Conservation (phyloP, 2,797 vertebrate genomes). For the Gastrophryne carolinensis region DNA sequence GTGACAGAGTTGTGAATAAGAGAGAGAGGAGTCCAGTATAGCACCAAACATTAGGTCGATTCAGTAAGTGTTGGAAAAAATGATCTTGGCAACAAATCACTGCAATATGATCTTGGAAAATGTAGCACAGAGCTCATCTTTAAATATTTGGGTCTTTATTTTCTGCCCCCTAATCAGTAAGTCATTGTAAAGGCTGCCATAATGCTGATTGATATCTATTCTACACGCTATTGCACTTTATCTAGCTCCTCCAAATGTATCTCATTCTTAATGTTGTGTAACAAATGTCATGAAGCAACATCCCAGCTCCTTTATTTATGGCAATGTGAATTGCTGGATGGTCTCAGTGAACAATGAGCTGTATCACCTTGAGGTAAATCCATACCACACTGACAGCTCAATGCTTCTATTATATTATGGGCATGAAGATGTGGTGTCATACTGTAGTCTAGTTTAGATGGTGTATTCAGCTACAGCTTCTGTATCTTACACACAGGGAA, state of each 20-base stretch:
- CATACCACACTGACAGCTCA: not conserved
- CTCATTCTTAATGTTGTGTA: conserved; percentile 48
- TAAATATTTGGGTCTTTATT: conserved; percentile 1
- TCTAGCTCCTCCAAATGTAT: conserved; percentile 29
- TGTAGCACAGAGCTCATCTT: not conserved
- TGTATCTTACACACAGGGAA: not conserved
- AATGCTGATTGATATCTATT: conserved; percentile 12
- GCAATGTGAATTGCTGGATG: conserved; percentile 19
- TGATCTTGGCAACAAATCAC: too few species aligned
- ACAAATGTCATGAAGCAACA: conserved; percentile 28
- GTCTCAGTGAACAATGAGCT: conserved; percentile 5
- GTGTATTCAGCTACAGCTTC: not conserved
- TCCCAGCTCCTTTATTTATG: conserved; percentile 39
- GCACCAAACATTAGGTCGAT: too few species aligned
- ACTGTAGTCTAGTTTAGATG: not conserved
- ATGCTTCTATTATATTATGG: not conserved
- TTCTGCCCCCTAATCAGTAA: not conserved
- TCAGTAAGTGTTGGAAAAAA: too few species aligned
- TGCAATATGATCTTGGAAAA: not conserved
- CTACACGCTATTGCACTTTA: conserved; percentile 21
- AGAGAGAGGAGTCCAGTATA: too few species aligned
- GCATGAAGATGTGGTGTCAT: not conserved
- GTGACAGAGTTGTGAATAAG: too few species aligned
- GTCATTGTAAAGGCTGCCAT: conserved; percentile 10
- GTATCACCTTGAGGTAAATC: not conserved